These are phyloP conservation scores for Bellardia bayeri DNA, from an alignment of 2,888 invertebrate species.

Conservation along the genomic window DNA sequence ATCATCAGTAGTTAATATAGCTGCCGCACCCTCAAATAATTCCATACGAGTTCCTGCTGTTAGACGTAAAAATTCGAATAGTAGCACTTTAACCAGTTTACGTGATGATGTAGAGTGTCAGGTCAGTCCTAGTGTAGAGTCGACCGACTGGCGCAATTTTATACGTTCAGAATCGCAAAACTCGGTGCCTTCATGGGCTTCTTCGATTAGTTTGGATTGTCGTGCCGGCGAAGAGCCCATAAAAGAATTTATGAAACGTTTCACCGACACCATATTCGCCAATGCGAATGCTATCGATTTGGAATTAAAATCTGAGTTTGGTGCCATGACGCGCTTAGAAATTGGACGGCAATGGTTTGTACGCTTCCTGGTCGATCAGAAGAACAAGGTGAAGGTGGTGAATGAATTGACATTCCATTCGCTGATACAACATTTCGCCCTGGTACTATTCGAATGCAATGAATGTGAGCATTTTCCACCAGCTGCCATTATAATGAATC, in stretches of 20 bases:
- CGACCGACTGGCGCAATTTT: slow-evolving; percentile 84
- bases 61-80: slow-evolving; percentile 83
- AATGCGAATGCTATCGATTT: slow-evolving; percentile 86
- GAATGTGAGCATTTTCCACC: slow-evolving; percentile 90
- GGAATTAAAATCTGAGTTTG: slow-evolving; percentile 88
- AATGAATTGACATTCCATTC: slow-evolving; percentile 88
- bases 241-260: slow-evolving; percentile 88
- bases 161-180: slow-evolving; percentile 86
- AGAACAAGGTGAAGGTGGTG: slow-evolving; percentile 87
- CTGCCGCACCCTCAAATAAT: slow-evolving; percentile 69
- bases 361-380: slow-evolving; percentile 87
- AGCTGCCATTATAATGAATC: slow-evolving; percentile 90
- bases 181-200: slow-evolving; percentile 88
- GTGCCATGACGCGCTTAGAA: slow-evolving; percentile 87
- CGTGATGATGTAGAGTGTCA: slow-evolving; percentile 86
- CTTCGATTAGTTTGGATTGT: slow-evolving; percentile 86
- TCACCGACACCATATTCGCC: slow-evolving; percentile 87
- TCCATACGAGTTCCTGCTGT: slow-evolving; percentile 78
- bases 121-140: slow-evolving; percentile 86
- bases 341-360: slow-evolving; percentile 89
- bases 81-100: slow-evolving; percentile 86
- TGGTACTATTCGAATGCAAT: slow-evolving; percentile 89
- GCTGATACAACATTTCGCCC: slow-evolving; percentile 89
- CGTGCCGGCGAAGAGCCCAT: slow-evolving; percentile 86
- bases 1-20: slow-evolving; percentile 62